These are phyloP conservation scores for Drosophila nasuta DNA, from an alignment of 1,140 invertebrate species.

Conservation along the genomic window DNA sequence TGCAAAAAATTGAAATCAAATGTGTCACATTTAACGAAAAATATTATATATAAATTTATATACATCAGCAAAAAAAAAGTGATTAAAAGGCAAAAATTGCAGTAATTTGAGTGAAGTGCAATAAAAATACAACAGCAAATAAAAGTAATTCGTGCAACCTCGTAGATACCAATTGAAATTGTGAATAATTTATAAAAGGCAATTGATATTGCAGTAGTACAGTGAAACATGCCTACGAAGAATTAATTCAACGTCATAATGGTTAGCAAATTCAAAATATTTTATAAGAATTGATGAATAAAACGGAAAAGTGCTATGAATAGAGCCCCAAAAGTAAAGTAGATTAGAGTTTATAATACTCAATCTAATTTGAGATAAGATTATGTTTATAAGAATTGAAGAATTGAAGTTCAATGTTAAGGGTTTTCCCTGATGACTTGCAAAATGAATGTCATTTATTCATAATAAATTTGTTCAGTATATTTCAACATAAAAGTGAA, in stretches of 20 bases:
- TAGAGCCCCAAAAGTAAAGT: neutral
- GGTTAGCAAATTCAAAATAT: neutral
- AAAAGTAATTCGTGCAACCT: slow-evolving; percentile 10
- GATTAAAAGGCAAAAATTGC: slow-evolving; percentile 16
- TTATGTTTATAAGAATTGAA: neutral
- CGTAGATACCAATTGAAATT: slow-evolving; percentile 9
- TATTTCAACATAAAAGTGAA: no score
- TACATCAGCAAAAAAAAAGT: neutral
- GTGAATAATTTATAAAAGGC: slow-evolving; percentile 12
- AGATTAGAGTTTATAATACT: neutral
- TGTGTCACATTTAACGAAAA: slow-evolving; percentile 30
- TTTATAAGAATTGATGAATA: neutral
- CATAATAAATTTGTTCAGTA: no score
- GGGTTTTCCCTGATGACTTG: no score
- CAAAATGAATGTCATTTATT: no score
- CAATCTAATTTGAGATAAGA: neutral
- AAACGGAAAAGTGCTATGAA: neutral
- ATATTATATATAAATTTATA: slow-evolving; percentile 2
- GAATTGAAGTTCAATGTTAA: no score
- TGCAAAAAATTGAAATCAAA: slow-evolving; percentile 17
- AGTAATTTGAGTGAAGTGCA: slow-evolving; percentile 36
- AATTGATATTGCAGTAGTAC: slow-evolving; percentile 18
- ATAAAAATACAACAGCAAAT: neutral
- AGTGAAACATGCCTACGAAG: slow-evolving; percentile 8
- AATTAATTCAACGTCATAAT: neutral